Percentiles rank a stretch among this genome's conserved stretches.
Conservation (phyloP, 2,888 invertebrate species). For the Noctua pronuba region DNA sequence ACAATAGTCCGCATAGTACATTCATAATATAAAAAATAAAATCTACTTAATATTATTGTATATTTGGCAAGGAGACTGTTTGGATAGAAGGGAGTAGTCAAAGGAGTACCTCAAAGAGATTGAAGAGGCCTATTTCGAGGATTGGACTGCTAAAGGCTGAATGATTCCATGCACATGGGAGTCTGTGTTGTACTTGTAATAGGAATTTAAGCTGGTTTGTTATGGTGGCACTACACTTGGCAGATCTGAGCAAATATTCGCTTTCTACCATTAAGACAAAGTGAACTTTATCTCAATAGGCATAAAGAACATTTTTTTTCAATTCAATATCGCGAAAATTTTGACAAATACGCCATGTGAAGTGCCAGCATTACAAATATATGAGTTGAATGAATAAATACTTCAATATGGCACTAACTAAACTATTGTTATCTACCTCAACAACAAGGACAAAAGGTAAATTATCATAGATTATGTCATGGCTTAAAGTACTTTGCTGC, state of each 20-base stretch:
- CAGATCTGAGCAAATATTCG: too few relatives aligned
- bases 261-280: too few relatives aligned
- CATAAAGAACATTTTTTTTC: too few relatives aligned
- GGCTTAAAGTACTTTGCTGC: constrained; percentile 5
- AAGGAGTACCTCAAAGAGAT: background rate
- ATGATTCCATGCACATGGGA: background rate
- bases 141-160: background rate
- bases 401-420: background rate
- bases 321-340: too few relatives aligned
- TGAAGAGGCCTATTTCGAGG: background rate
- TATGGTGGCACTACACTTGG: too few relatives aligned
- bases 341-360: too few relatives aligned
- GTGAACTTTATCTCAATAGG: too few relatives aligned
- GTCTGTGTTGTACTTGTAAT: background rate
- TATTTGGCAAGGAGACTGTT: background rate
- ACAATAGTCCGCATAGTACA: too few relatives aligned
- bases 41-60: too few relatives aligned
- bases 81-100: background rate
- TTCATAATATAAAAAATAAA: too few relatives aligned
- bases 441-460: constrained; percentile 33
- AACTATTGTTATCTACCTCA: constrained; percentile 36
- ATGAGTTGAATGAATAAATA: constrained; percentile 6
- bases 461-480: constrained; percentile 32
- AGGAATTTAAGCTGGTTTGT: background rate
- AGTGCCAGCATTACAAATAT: too few relatives aligned